These are phyloP conservation scores for Camelus bactrianus DNA, from an alignment of 2,113 vertebrate genomes.

Conservation along the genomic window DNA sequence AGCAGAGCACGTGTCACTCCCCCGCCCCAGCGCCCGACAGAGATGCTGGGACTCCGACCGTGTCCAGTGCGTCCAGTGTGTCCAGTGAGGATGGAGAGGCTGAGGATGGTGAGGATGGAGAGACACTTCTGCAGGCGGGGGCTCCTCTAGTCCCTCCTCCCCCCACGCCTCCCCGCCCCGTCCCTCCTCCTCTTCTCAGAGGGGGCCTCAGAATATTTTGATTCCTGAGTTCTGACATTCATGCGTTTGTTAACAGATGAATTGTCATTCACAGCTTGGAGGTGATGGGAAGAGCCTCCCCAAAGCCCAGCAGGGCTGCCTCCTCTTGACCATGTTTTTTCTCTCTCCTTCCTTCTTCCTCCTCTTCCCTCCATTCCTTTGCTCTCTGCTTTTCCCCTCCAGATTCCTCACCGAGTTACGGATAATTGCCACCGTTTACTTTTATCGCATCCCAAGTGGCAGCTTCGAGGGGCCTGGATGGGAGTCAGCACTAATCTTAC, in stretches of 20 bases:
- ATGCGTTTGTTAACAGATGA: constrained; percentile 86
- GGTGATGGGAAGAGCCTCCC: constrained; percentile 84
- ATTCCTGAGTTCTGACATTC: constrained; percentile 88
- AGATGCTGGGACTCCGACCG: too few relatives aligned
- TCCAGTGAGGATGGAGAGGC: constrained; percentile 81
- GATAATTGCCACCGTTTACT: constrained; percentile 90
- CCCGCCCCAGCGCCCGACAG: constrained; percentile 58
- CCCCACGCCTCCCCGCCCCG: background rate
- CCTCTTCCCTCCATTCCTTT: background rate
- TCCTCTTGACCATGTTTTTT: constrained; percentile 60
- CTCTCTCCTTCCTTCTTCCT: constrained; percentile 42
- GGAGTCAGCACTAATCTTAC: constrained; percentile 88
- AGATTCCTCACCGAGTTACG: constrained; percentile 80
- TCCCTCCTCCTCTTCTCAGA: constrained; percentile 71
- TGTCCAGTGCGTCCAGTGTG: too few relatives aligned
- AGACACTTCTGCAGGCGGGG: too few relatives aligned
- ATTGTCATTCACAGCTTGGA: constrained; percentile 88
- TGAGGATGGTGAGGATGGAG: constrained; percentile 79
- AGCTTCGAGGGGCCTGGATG: constrained; percentile 88
- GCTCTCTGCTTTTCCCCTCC: constrained; percentile 62
- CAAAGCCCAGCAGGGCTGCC: constrained; percentile 78
- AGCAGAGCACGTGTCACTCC: constrained; percentile 97
- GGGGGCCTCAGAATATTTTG: constrained; percentile 87
- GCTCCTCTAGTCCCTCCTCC: background rate
- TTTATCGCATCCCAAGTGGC: constrained; percentile 88